These are phyloP conservation scores for Gavia stellata DNA, from an alignment of 2,113 vertebrate genomes.

Conservation along the genomic window DNA sequence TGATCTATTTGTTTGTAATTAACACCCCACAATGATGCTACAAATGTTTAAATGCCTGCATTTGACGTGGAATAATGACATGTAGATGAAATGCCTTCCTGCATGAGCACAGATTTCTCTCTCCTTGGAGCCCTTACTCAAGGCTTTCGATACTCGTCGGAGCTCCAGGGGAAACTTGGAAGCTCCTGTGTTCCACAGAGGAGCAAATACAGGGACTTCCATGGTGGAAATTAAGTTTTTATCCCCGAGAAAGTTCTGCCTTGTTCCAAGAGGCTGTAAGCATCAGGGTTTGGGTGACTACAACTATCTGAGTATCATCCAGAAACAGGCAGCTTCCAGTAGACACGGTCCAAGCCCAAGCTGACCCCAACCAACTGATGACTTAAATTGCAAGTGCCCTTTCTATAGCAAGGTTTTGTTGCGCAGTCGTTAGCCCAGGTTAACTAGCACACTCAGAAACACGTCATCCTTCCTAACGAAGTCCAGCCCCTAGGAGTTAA, in stretches of 20 bases:
- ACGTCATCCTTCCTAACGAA: background rate
- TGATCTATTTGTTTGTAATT: background rate
- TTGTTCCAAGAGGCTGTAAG: background rate
- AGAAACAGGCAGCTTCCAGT: background rate
- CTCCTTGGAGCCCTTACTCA: background rate
- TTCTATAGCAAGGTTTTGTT: background rate
- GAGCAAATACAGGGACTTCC: background rate
- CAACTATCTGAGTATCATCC: background rate
- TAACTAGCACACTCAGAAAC: background rate
- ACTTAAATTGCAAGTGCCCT: background rate
- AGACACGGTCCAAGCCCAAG: background rate
- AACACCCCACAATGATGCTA: rapidly evolving
- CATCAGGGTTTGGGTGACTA: background rate
- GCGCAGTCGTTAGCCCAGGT: background rate
- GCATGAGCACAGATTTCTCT: background rate
- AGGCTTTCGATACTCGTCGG: background rate
- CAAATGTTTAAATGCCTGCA: background rate
- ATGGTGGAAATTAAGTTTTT: background rate
- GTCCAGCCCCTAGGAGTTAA: background rate
- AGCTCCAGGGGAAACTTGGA: background rate
- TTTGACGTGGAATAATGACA: background rate
- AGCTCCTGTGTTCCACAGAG: background rate
- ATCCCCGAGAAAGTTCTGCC: background rate
- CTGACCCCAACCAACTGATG: background rate
- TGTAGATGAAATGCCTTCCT: background rate